A percentile compares a stretch with the other conserved stretches of the same genome.
Evolutionary conservation across 2,113 vertebrate genomes (phyloP).

Genomic region (Gadus macrocephalus): DNA sequence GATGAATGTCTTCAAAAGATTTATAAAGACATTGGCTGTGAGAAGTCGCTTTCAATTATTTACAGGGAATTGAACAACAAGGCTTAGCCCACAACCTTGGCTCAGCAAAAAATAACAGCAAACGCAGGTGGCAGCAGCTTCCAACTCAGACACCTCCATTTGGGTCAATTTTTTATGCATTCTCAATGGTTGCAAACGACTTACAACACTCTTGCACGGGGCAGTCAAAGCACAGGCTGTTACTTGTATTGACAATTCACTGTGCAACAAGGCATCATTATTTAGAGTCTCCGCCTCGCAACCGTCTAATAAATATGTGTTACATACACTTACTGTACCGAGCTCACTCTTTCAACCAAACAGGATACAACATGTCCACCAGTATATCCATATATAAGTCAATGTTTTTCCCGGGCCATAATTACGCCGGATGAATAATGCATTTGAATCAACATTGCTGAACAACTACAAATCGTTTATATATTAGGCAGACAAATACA

Average conservation of each 20-base stretch:
- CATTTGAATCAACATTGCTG: constrained; percentile 16
- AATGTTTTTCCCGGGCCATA: neutral
- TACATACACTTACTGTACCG: neutral
- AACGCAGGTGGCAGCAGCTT: constrained; percentile 57
- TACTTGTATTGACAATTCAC: constrained; percentile 36
- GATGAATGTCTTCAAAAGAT: constrained; percentile 37
- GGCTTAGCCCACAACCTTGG: constrained; percentile 50
- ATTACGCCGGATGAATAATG: constrained; percentile 39
- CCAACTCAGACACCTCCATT: constrained; percentile 43
- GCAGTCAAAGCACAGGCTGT: constrained; percentile 27
- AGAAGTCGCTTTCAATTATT: constrained; percentile 66
- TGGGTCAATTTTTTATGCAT: constrained; percentile 65
- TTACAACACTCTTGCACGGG: constrained; percentile 30
- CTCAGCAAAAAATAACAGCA: constrained; percentile 64
- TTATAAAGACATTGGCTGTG: constrained; percentile 50
- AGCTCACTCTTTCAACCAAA: neutral
- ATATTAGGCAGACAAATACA: constrained; percentile 18
- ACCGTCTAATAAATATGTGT: neutral
- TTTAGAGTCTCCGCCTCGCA: constrained; percentile 2
- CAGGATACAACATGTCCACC: constrained; percentile 4
- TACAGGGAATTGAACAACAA: constrained; percentile 65
- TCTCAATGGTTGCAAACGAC: constrained; percentile 58
- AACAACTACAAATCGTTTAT: constrained; percentile 3
- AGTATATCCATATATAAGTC: constrained; percentile 9
- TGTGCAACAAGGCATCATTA: constrained; percentile 34